Conservation (phyloP, 2,888 invertebrate genomes). For the Pachycephus smyrnensis region DNA sequence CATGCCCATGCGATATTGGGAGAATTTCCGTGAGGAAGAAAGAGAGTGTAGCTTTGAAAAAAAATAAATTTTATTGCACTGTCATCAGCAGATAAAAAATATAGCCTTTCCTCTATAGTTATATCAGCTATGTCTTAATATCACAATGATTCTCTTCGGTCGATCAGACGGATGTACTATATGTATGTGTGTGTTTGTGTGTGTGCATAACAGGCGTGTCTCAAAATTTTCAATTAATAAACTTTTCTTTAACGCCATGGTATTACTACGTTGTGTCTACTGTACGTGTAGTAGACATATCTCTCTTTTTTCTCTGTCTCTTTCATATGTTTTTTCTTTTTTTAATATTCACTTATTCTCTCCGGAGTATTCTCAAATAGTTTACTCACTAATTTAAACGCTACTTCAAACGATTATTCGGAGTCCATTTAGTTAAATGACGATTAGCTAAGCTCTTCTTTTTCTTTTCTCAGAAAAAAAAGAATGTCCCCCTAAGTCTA, state of each 20-base stretch:
- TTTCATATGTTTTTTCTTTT: background rate
- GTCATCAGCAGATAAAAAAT: slow-evolving; percentile 43
- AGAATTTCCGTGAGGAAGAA: slow-evolving; percentile 39
- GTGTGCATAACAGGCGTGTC: background rate
- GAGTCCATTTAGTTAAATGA: background rate
- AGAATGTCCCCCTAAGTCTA: background rate
- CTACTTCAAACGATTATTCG: background rate
- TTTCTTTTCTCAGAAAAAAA: too few relatives aligned
- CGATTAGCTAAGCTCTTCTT: background rate
- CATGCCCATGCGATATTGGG: slow-evolving; percentile 19
- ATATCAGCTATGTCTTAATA: slow-evolving; percentile 32
- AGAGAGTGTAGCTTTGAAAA: slow-evolving; percentile 44
- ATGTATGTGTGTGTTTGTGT: background rate
- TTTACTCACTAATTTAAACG: background rate
- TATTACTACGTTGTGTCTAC: background rate
- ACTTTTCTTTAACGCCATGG: background rate
- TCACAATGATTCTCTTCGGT: slow-evolving; percentile 35
- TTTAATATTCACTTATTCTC: background rate
- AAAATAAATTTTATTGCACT: slow-evolving; percentile 40
- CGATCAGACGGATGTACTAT: background rate
- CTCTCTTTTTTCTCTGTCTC: slow-evolving; percentile 30
- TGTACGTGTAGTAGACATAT: background rate
- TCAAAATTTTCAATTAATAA: background rate
- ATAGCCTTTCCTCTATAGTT: slow-evolving; percentile 33
- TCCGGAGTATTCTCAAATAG: background rate